Evolutionary conservation across 2,888 invertebrate species (phyloP).

Genomic region (Metellina segmentata): DNA sequence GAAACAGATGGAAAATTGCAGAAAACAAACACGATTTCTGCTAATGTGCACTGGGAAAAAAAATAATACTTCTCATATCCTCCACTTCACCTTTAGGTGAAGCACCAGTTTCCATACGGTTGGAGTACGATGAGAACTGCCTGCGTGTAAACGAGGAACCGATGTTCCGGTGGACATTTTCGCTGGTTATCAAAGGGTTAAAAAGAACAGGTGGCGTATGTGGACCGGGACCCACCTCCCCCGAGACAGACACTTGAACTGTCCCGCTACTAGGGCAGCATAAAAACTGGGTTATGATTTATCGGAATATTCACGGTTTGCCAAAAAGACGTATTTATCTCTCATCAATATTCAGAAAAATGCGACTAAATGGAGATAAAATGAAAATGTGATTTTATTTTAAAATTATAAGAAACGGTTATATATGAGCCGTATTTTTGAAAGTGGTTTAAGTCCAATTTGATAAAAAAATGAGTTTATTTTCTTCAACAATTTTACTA

Average conservation of each 20-base stretch:
- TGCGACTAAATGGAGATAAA: too few species aligned
- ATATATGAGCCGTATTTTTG: too few species aligned
- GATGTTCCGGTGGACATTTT: background rate
- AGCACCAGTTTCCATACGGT: background rate
- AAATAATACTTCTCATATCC: background rate
- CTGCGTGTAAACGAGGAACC: background rate
- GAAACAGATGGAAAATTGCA: constrained; percentile 50
- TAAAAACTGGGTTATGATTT: constrained; percentile 53
- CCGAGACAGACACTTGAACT: background rate
- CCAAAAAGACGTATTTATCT: background rate
- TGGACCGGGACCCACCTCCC: constrained; percentile 16
- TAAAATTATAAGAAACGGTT: too few species aligned
- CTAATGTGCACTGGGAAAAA: background rate
- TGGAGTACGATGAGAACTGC: background rate
- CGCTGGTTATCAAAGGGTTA: constrained; percentile 54
- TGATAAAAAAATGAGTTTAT: too few species aligned
- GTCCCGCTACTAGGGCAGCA: background rate
- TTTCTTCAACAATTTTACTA: too few species aligned
- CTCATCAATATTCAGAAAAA: too few species aligned
- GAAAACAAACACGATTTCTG: constrained; percentile 45
- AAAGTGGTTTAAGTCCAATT: too few species aligned
- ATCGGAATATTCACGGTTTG: constrained; percentile 6
- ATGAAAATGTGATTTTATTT: too few species aligned
- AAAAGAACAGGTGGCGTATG: constrained; percentile 49
- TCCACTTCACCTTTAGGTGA: background rate